Evolutionary conservation across 2,113 vertebrate genomes (phyloP).

Genomic region (Burhinus bistriatus): DNA sequence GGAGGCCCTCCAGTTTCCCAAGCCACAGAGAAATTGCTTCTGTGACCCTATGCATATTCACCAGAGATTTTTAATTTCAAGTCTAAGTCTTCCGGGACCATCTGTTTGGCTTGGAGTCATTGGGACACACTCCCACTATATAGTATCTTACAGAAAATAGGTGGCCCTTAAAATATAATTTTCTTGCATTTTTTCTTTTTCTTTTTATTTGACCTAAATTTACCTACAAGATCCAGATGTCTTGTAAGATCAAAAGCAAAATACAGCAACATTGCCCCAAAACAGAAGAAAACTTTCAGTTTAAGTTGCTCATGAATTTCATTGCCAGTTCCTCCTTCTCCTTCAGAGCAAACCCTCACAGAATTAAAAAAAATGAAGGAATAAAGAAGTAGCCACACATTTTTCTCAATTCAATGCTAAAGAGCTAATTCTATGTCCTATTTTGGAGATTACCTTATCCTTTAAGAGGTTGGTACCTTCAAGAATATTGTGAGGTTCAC

Average conservation of each 20-base stretch:
- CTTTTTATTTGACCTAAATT: not conserved
- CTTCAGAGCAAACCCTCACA: not conserved
- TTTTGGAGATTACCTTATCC: not conserved
- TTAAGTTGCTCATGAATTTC: not conserved
- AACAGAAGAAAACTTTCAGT: not conserved
- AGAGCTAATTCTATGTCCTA: not conserved
- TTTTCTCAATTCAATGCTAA: not conserved
- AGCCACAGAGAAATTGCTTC: not conserved
- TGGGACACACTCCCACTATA: not conserved
- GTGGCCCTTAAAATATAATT: not conserved
- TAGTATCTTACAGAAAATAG: too few species aligned
- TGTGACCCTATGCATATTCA: not conserved
- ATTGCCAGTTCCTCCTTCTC: not conserved
- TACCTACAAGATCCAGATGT: not conserved
- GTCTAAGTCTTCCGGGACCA: not conserved
- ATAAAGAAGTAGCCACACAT: not conserved
- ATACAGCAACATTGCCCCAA: not conserved
- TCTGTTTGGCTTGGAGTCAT: not conserved
- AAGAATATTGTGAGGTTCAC: not conserved
- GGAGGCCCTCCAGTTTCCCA: not conserved
- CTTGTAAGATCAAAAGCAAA: not conserved
- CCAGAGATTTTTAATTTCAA: not conserved
- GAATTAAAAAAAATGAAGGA: not conserved
- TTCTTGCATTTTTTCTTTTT: not conserved
- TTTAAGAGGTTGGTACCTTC: not conserved